These are phyloP conservation scores for Anastrepha ludens DNA, from an alignment of 1,140 invertebrate genomes.

Conservation along the genomic window DNA sequence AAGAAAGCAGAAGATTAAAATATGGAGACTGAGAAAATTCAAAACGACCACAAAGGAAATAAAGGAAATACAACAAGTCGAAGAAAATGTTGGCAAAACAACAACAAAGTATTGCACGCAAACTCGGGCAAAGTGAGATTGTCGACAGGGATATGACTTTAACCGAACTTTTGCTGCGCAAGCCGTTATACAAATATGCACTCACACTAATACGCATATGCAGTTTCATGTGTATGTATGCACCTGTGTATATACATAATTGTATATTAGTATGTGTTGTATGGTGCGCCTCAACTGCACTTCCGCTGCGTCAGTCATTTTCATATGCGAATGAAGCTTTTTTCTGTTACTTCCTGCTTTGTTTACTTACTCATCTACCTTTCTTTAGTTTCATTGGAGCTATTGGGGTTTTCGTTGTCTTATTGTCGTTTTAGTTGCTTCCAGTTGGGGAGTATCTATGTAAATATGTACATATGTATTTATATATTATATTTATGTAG, in stretches of 20 bases:
- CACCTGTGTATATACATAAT: not conserved
- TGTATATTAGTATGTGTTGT: conserved; percentile 58
- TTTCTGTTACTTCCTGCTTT: not conserved
- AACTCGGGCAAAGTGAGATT: not conserved
- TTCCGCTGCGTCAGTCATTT: conserved; percentile 63
- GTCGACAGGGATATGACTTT: conserved; percentile 9
- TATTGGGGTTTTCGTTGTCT: conserved; percentile 1
- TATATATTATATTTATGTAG: not conserved
- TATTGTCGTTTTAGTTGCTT: not conserved
- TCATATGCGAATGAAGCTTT: conserved; percentile 1
- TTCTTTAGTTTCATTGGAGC: not conserved
- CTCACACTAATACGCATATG: not conserved
- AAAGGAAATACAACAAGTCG: not conserved
- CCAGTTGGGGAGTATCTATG: not conserved
- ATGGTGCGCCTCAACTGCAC: conserved; percentile 71
- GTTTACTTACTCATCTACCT: not conserved
- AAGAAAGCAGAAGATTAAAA: not conserved
- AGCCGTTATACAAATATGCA: not conserved
- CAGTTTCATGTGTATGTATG: not conserved
- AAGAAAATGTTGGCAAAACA: not conserved
- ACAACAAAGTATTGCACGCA: not conserved
- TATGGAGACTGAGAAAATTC: not conserved
- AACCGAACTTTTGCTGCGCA: not conserved
- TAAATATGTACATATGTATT: not conserved
- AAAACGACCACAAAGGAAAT: not conserved